Evolutionary conservation across 2,113 vertebrate species (phyloP).

Genomic region (Melanostigma gelatinosum): DNA sequence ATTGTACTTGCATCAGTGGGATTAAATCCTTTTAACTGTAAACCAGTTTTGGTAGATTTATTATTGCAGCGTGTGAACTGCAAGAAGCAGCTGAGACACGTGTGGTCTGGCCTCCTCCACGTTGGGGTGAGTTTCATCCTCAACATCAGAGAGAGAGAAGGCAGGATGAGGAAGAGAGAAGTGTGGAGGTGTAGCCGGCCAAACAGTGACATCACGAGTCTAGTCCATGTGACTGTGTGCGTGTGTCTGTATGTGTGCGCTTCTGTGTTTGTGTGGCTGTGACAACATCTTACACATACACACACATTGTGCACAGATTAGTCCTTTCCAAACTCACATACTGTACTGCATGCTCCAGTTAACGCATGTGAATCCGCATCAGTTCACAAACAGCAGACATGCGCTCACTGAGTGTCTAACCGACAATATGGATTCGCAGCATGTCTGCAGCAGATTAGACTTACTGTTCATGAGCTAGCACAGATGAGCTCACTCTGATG

Average conservation of each 20-base stretch:
- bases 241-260: too few species aligned
- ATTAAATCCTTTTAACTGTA: too few species aligned
- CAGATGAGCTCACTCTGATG: neutral
- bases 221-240: neutral
- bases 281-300: neutral
- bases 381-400: conserved; percentile 1
- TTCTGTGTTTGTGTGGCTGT: too few species aligned
- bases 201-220: neutral
- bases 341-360: conserved; percentile 22
- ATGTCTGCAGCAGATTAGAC: conserved; percentile 2
- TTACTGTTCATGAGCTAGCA: neutral
- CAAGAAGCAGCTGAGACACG: too few species aligned
- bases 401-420: conserved; percentile 7
- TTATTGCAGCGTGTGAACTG: too few species aligned
- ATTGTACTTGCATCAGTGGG: too few species aligned
- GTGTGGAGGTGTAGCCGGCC: neutral
- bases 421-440: neutral
- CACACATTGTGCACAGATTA: conserved; percentile 9
- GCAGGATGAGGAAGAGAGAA: neutral
- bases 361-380: conserved; percentile 11
- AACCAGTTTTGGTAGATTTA: too few species aligned
- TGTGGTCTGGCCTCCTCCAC: too few species aligned
- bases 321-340: neutral
- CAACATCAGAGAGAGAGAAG: neutral
- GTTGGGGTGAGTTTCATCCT: too few species aligned